A percentile compares a stretch with the other conserved stretches of the same genome.
Conservation (phyloP, 1,140 invertebrate species). For the Chrysoperla carnea region DNA sequence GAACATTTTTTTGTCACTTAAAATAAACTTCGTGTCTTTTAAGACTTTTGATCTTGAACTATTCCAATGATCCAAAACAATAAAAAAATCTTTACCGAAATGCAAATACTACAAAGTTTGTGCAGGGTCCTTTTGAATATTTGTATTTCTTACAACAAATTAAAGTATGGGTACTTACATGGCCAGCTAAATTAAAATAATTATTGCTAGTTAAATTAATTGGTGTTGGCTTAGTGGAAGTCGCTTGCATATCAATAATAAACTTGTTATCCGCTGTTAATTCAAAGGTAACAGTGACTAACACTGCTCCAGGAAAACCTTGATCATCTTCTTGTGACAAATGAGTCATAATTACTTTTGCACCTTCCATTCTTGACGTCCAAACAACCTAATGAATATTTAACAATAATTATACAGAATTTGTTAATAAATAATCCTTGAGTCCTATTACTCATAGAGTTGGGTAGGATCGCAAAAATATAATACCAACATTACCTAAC, state of each 20-base stretch:
- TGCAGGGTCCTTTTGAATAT: too few species aligned
- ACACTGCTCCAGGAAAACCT: slow-evolving; percentile 65
- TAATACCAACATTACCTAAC: too few species aligned
- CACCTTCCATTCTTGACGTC: slow-evolving; percentile 28
- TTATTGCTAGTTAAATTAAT: slow-evolving; percentile 86
- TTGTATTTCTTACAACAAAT: too few species aligned
- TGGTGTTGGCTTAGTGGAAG: slow-evolving; percentile 57
- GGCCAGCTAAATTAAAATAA: slow-evolving; percentile 87
- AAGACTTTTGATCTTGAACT: too few species aligned
- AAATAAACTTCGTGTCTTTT: too few species aligned
- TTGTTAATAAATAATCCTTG: not conserved
- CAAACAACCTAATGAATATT: slow-evolving; percentile 12
- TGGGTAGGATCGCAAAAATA: too few species aligned
- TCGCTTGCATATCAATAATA: slow-evolving; percentile 51
- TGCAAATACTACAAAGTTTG: too few species aligned
- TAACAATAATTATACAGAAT: too few species aligned
- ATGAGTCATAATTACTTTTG: slow-evolving; percentile 43
- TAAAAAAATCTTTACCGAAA: too few species aligned
- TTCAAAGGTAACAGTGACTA: slow-evolving; percentile 47
- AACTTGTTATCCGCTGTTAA: slow-evolving; percentile 58
- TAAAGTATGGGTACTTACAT: slow-evolving; percentile 35
- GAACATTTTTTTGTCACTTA: too few species aligned
- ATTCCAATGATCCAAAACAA: too few species aligned
- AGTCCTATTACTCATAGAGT: too few species aligned
- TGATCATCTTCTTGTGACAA: slow-evolving; percentile 66